These are phyloP conservation scores for Caenorhabditis angaria DNA, from an alignment of 2,888 invertebrate genomes.

Conservation along the genomic window DNA sequence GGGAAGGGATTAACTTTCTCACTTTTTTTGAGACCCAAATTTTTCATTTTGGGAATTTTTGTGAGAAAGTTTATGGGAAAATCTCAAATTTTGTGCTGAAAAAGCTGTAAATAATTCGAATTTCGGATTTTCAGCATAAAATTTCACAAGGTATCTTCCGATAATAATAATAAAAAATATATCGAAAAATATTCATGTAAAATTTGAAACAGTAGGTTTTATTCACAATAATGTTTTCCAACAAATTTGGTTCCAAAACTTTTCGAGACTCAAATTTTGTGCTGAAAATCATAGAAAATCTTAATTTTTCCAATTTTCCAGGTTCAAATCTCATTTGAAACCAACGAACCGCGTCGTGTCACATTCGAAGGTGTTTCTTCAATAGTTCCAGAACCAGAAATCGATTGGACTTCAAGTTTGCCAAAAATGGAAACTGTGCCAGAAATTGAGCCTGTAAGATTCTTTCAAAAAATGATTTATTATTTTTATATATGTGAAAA, in stretches of 20 bases:
- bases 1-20: constrained; percentile 16
- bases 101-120: too few relatives aligned
- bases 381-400: constrained; percentile 47
- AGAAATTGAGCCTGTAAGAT: constrained; percentile 21
- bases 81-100: too few relatives aligned
- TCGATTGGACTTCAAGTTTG: constrained; percentile 46
- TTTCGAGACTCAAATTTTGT: background rate
- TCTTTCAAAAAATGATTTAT: background rate
- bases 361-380: constrained; percentile 39
- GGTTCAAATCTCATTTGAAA: constrained; percentile 50
- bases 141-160: too few relatives aligned
- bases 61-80: too few relatives aligned
- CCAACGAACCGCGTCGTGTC: constrained; percentile 45
- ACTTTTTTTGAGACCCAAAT: constrained; percentile 9
- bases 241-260: background rate
- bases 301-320: constrained; percentile 13
- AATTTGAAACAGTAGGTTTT: too few relatives aligned
- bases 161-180: too few relatives aligned
- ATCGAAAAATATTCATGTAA: too few relatives aligned
- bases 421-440: constrained; percentile 17
- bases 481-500: too few relatives aligned
- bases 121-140: too few relatives aligned
- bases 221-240: too few relatives aligned
- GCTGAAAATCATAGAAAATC: background rate
- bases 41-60: too few relatives aligned